Conservation (phyloP, 1,140 invertebrate species). For the Apis laboriosa region DNA sequence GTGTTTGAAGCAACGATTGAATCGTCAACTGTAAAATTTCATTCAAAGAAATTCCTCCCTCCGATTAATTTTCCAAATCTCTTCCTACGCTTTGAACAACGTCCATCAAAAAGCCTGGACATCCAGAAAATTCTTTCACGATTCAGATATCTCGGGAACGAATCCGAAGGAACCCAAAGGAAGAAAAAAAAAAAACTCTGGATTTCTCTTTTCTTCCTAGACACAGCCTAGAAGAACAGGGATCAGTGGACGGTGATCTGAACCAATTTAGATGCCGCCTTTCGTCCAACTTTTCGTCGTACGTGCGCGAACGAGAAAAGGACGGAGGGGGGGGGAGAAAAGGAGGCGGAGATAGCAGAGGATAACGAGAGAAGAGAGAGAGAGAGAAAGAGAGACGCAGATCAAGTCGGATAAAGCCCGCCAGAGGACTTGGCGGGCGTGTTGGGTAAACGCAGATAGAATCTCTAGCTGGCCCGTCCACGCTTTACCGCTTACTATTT, state of each 20-base stretch:
- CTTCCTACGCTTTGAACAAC: neutral
- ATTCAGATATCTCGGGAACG: neutral
- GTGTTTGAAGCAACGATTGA: neutral
- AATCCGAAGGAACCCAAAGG: neutral
- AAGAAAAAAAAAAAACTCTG: slow-evolving; percentile 28
- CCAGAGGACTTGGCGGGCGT: slow-evolving; percentile 59
- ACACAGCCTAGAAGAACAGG: slow-evolving; percentile 3
- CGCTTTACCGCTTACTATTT: slow-evolving; percentile 51
- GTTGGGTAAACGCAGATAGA: slow-evolving; percentile 65
- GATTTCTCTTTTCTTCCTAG: slow-evolving; percentile 15
- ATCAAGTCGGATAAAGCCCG: slow-evolving; percentile 59
- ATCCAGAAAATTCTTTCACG: slow-evolving; percentile 24
- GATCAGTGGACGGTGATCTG: slow-evolving; percentile 51
- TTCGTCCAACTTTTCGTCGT: slow-evolving; percentile 16
- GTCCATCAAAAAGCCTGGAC: neutral
- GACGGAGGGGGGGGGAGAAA: neutral
- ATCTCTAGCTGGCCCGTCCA: slow-evolving; percentile 56
- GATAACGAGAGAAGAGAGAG: slow-evolving; percentile 55
- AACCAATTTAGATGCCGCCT: slow-evolving; percentile 59
- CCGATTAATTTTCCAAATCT: too few species aligned
- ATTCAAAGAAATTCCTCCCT: too few species aligned
- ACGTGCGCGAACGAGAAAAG: slow-evolving; percentile 2
- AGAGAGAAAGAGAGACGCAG: slow-evolving; percentile 46
- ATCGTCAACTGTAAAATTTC: neutral
- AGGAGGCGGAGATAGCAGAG: slow-evolving; percentile 50